Conservation (phyloP, 2,113 vertebrate genomes). For the Columbina picui region DNA sequence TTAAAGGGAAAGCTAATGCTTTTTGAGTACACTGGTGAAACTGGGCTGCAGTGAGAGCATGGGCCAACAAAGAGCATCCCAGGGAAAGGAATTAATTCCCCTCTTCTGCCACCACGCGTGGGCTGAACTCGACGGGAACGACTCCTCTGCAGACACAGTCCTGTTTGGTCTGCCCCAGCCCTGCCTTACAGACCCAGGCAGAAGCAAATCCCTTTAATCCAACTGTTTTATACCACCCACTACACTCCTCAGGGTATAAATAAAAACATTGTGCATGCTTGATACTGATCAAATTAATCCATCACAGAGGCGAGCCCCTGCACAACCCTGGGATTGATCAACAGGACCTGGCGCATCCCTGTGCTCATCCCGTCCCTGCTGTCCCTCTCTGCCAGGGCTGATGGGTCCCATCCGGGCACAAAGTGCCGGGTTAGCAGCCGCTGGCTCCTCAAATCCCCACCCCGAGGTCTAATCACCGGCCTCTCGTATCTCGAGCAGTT, state of each 20-base stretch:
- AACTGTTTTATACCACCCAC: not conserved
- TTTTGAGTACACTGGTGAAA: not conserved
- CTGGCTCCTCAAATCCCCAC: not conserved
- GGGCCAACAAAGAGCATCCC: not conserved
- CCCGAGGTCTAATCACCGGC: not conserved
- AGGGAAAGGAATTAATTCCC: not conserved
- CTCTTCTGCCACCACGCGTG: not conserved
- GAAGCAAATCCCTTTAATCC: not conserved
- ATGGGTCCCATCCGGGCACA: not conserved
- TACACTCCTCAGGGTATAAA: accelerated
- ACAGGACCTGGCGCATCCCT: too few species aligned
- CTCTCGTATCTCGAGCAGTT: not conserved
- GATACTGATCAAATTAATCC: accelerated
- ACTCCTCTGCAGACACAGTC: accelerated
- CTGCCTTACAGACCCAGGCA: not conserved
- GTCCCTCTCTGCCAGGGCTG: not conserved
- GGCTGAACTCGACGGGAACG: not conserved
- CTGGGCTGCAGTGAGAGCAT: not conserved
- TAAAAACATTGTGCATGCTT: accelerated
- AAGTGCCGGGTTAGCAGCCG: not conserved
- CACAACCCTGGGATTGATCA: too few species aligned
- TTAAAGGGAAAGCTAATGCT: not conserved
- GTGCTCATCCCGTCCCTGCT: not conserved
- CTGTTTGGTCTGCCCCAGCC: not conserved
- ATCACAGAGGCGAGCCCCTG: not conserved